Evolutionary conservation across 2,888 invertebrate species (phyloP).

Genomic region (Drosophila koepferae): DNA sequence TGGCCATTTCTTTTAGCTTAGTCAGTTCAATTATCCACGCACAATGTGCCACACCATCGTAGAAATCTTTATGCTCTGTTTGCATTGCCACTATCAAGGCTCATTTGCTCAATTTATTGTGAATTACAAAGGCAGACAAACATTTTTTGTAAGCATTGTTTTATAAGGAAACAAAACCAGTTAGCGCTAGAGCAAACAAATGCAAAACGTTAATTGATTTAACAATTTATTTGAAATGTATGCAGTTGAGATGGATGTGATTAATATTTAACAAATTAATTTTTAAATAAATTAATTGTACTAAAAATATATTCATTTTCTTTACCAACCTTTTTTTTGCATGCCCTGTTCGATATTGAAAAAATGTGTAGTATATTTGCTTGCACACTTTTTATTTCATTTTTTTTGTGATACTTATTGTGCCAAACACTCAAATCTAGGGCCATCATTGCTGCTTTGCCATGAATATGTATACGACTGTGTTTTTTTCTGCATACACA

Average conservation of each 20-base stretch:
- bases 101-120: constrained; percentile 45
- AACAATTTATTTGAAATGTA: not conserved
- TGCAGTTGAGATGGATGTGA: too few species aligned
- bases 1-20: constrained; percentile 67
- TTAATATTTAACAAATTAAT: too few species aligned
- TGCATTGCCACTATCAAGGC: constrained; percentile 60
- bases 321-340: not conserved
- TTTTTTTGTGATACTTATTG: constrained; percentile 7
- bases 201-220: too few species aligned
- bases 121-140: not conserved
- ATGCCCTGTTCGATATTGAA: not conserved
- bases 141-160: not conserved
- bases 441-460: constrained; percentile 23
- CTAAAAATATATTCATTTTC: too few species aligned
- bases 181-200: not conserved
- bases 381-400: not conserved
- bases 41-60: constrained; percentile 36
- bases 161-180: not conserved
- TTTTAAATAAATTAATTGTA: too few species aligned
- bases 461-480: not conserved
- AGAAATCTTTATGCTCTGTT: constrained; percentile 50
- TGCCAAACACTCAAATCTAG: constrained; percentile 25
- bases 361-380: constrained; percentile 10
- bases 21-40: constrained; percentile 58
- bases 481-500: constrained; percentile 58